Evolutionary conservation across 2,797 vertebrate genomes (phyloP).

Genomic region (Pterois miles): DNA sequence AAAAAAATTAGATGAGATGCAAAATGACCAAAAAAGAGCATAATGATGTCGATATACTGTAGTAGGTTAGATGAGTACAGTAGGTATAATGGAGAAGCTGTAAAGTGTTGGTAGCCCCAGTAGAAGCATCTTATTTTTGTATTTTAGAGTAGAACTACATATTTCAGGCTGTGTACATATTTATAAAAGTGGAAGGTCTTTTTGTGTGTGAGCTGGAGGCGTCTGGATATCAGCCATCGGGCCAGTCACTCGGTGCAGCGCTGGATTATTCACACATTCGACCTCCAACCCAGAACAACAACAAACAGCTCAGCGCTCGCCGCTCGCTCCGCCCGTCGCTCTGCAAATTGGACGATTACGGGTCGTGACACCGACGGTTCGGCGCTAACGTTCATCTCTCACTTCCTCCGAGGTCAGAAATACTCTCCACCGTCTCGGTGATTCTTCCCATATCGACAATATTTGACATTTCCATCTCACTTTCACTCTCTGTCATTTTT

Average conservation of each 20-base stretch:
- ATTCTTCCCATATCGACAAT: slow-evolving; percentile 23
- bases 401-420: slow-evolving; percentile 59
- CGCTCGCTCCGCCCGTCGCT: slow-evolving; percentile 30
- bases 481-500: slow-evolving; percentile 18
- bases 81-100: not conserved
- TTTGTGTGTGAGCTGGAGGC: slow-evolving; percentile 38
- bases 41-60: too few relatives aligned
- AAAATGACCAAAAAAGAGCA: too few relatives aligned
- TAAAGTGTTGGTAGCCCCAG: not conserved
- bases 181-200: slow-evolving; percentile 7
- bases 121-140: not conserved
- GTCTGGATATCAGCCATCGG: slow-evolving; percentile 70
- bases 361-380: slow-evolving; percentile 61
- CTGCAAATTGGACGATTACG: slow-evolving; percentile 70
- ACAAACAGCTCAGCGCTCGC: slow-evolving; percentile 42
- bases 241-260: slow-evolving; percentile 31
- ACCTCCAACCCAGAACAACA: slow-evolving; percentile 59
- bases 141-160: not conserved
- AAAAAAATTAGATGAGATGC: too few relatives aligned
- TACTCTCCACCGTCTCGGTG: slow-evolving; percentile 34
- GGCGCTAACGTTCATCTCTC: slow-evolving; percentile 48
- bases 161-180: slow-evolving; percentile 19
- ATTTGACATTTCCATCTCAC: slow-evolving; percentile 59
- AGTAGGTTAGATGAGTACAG: not conserved
- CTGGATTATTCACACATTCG: slow-evolving; percentile 70